These are phyloP conservation scores for Drosophila nebulosa DNA, from an alignment of 1,140 invertebrate species.

Conservation along the genomic window DNA sequence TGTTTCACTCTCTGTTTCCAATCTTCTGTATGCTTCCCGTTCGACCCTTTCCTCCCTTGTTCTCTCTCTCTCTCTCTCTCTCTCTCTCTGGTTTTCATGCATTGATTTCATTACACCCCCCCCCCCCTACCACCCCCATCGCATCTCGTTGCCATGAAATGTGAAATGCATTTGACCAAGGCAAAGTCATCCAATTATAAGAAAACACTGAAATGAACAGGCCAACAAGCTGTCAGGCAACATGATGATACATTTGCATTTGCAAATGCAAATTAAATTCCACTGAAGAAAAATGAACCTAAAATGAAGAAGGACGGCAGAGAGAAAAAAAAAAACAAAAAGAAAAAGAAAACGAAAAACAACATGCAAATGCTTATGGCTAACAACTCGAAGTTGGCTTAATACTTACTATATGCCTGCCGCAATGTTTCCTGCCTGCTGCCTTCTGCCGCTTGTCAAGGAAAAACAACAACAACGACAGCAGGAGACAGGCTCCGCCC, in stretches of 20 bases:
- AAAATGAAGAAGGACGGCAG: not conserved
- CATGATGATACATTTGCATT: slow-evolving; percentile 59
- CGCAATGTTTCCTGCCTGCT: not conserved
- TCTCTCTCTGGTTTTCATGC: not conserved
- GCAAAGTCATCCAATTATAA: slow-evolving; percentile 66
- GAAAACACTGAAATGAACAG: slow-evolving; percentile 62
- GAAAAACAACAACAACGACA: not conserved
- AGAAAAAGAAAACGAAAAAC: slow-evolving; percentile 4
- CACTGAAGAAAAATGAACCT: slow-evolving; percentile 13
- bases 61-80: not conserved
- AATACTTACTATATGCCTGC: not conserved
- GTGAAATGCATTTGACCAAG: slow-evolving; percentile 60
- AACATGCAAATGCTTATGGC: slow-evolving; percentile 6
- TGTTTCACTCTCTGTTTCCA: not conserved
- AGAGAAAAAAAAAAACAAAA: not conserved
- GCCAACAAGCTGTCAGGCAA: slow-evolving; percentile 62
- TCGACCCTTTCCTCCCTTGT: too few relatives aligned
- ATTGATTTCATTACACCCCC: slow-evolving; percentile 3
- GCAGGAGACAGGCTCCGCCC: not conserved
- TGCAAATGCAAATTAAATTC: slow-evolving; percentile 71
- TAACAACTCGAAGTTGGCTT: not conserved
- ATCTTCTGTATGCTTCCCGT: too few relatives aligned
- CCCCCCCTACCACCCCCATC: not conserved
- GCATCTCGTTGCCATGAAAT: not conserved
- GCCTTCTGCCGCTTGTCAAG: not conserved